Percentiles rank a stretch among this genome's conserved stretches.
phyloP scores from a whole-genome alignment of 2,113 vertebrate genomes.

The Cynopterus brachyotis region DNA sequence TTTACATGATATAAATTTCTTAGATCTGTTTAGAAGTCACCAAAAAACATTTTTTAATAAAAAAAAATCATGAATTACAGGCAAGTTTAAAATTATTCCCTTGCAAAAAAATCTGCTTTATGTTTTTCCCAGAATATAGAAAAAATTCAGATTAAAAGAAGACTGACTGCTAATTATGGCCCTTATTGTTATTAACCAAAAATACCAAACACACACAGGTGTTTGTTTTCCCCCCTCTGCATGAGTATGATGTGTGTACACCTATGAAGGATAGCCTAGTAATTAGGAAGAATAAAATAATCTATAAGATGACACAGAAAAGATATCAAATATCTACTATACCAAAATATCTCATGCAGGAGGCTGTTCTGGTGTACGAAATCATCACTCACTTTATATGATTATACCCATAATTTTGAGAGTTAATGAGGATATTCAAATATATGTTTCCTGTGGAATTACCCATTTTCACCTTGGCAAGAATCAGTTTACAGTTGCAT shows the following conservation, averaged over 20 bases:
- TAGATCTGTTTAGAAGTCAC: neutral
- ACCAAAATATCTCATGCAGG: neutral
- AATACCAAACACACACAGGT: neutral
- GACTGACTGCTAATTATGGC: neutral
- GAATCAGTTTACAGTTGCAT: neutral
- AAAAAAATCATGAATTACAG: neutral
- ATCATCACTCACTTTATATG: neutral
- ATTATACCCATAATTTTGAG: neutral
- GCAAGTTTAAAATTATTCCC: neutral
- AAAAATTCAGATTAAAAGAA: neutral
- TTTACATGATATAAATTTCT: neutral
- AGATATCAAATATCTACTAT: neutral
- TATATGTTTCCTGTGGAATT: neutral
- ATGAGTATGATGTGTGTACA: neutral
- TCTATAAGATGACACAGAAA: neutral
- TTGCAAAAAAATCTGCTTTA: neutral
- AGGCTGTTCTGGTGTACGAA: neutral
- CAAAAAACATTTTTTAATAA: neutral
- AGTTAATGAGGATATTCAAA: neutral
- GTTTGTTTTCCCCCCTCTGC: accelerated
- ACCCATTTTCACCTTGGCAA: neutral
- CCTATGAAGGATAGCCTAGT: neutral
- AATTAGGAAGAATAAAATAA: neutral
- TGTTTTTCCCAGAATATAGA: neutral
- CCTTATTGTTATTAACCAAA: neutral